Base-by-base conservation (phyloP, 2,888 invertebrate species). In the Lasioglossum oenotherae region DNA sequence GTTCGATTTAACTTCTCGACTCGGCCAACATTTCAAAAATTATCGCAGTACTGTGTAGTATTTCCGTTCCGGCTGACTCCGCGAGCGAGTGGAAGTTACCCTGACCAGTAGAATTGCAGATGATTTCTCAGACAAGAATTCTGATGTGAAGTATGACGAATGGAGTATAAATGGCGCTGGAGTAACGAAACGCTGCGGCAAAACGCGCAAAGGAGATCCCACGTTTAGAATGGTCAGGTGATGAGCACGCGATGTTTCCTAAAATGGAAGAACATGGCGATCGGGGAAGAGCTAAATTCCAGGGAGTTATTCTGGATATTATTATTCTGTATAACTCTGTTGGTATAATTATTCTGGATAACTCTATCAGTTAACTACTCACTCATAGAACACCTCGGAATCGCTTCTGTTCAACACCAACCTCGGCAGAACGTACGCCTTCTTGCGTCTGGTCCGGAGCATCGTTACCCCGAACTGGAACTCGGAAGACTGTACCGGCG, bases 401-500 rank as follows among this genome's bases (percentile, higher is more conserved):
- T 97, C 97, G 94, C 97, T 97, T 94, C 97, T 96, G 76, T 97
- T 97, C 92, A 98, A 96, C 92, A 97, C 97, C 92, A 98, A 96
- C 95, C 97, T 97, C 78, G 97, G 97, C 92, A 97, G 95, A 90
- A 97, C 97, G 95, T 97, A 96, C 97, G 97, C 97, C 94, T 97
- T 97, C 95, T 97, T 97, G 93, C 97, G 96, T 83, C 97, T 96
- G 49, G 96, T 96, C 90, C 96, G 96, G 89, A 97, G 96, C 27
- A 96, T 96, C 79, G 96, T 95, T 84, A 95, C 93, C 80, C 96
- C 92, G 41, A 96, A 96, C 91, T 96, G 96, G 89, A 97, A 95
- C 91, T 98, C 98, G 1, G 96, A 96, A 6, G 96, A 95, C 83
- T 97, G 97, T 93, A 97, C 96, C 0, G 98, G 98, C 92, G 97